Base-by-base conservation (phyloP, 2,113 vertebrate genomes). In the Solenodon paradoxus region DNA sequence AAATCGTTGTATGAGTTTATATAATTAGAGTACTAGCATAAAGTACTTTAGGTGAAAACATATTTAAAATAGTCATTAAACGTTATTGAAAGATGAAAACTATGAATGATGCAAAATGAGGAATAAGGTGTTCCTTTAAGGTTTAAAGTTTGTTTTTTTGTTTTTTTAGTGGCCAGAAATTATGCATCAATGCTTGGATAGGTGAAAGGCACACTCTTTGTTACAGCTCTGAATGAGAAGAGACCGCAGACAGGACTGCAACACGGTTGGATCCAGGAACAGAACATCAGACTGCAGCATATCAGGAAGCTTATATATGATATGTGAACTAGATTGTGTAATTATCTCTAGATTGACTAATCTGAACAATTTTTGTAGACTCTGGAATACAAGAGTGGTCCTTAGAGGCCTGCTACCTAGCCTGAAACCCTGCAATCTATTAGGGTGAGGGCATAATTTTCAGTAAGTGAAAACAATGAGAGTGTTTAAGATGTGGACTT, bases 221-320 rank as follows among this genome's bases (percentile, higher is more conserved):
- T 10, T 13, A n/a, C 10, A 53, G 13, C 7, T 81, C 11, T 30
- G 22, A 38, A 45, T 55, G 38, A 74, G 11, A 66, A 74, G 11
- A 66, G 32, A 64, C 49, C n/a, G 32, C 19, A 82, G 61, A 40
- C 1, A 55, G 8, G 10, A 16, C 47, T 28, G 53, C 24, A 40
- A 2, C 17, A 26, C 7, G 9, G 30, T 40, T 15, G 1, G 19
- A n/a, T 2, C 3, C 3, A 53, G 22, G 12, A n/a, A 64, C n/a
- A 53, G 28, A 8, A 63, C 3, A 53, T 20, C 28, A 42, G 53
- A 9, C 13, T 24, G 26, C 35, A 19, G 8, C 42, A 88, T 10
- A 81, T 5, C 3, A 3, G 24, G 7, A 28, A 80, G 26, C 13
- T 20, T 15, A 4, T 20, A 1, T 30, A 45, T 32, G 4, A 26